A percentile compares a stretch with the other conserved stretches of the same genome.
Conservation (phyloP, 2,113 vertebrate genomes). For the Neodon shergylaensis region DNA sequence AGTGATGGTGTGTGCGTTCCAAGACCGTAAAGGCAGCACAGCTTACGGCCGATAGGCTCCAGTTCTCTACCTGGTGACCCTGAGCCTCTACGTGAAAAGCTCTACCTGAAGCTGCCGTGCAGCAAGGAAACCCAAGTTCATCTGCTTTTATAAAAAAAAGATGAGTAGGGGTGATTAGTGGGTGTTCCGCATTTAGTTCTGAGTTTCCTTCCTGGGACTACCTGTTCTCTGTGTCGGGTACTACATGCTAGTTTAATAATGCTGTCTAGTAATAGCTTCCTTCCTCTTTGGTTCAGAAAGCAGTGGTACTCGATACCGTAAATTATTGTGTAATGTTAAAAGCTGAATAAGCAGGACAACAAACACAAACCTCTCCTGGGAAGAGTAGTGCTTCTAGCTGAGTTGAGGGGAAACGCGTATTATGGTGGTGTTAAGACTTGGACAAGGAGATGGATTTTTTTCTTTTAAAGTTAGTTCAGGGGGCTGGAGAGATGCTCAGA, state of each 20-base stretch:
- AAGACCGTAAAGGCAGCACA: neutral
- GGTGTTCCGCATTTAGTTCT: neutral
- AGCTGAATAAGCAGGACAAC: neutral
- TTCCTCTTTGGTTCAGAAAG: conserved; percentile 15
- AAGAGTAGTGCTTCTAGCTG: conserved; percentile 48
- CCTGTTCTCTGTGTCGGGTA: neutral
- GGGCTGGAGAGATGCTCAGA: too few relatives aligned
- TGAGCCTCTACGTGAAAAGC: neutral
- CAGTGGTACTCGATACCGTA: conserved; percentile 5
- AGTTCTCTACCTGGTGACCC: neutral
- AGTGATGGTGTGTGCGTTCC: neutral
- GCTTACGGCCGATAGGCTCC: neutral
- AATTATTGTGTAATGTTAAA: conserved; percentile 46
- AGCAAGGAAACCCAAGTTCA: neutral
- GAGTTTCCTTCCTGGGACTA: neutral
- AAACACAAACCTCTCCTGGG: neutral
- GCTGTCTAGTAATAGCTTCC: conserved; percentile 8
- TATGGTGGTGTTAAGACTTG: conserved; percentile 28
- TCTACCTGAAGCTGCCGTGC: neutral
- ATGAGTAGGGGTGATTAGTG: neutral
- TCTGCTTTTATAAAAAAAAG: neutral
- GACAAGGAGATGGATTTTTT: conserved; percentile 69
- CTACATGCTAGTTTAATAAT: neutral
- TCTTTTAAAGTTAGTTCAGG: conserved; percentile 61
- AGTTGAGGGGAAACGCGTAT: conserved; percentile 26